Evolutionary conservation across 92 coral and sea anemone genomes (phyloP).

Genomic region (Palythoa grandis): DNA sequence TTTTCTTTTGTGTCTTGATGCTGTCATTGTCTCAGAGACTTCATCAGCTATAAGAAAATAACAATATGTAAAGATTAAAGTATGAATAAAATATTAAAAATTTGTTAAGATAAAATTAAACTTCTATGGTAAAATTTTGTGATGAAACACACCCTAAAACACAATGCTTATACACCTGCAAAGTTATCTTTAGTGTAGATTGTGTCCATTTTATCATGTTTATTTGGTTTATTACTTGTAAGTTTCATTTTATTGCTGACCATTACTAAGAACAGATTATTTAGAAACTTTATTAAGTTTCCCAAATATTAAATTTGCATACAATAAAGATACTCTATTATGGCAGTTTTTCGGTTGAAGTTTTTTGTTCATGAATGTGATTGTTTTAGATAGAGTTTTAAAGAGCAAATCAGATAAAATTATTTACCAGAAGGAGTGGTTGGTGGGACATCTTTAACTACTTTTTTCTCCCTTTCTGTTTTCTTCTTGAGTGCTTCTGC

Average conservation of each 20-base stretch:
- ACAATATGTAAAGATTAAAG: not conserved
- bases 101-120: not conserved
- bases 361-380: not conserved
- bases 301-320: not conserved
- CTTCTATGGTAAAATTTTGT: not conserved
- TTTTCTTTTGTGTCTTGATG: too few relatives aligned
- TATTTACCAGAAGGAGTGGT: not conserved
- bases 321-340: not conserved
- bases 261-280: not conserved
- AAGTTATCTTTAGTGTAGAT: not conserved
- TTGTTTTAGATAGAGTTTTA: not conserved
- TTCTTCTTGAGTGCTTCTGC: constrained; percentile 19
- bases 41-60: too few relatives aligned
- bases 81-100: too few relatives aligned
- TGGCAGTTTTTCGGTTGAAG: not conserved
- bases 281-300: not conserved
- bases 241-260: not conserved
- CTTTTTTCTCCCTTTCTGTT: not conserved
- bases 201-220: not conserved
- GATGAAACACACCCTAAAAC: not conserved
- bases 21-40: too few relatives aligned
- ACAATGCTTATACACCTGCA: not conserved
- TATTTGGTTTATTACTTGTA: not conserved
- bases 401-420: not conserved
- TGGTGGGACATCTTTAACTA: not conserved